Conservation (phyloP, 2,888 invertebrate species). For the Elaeidobius kamerunicus region DNA sequence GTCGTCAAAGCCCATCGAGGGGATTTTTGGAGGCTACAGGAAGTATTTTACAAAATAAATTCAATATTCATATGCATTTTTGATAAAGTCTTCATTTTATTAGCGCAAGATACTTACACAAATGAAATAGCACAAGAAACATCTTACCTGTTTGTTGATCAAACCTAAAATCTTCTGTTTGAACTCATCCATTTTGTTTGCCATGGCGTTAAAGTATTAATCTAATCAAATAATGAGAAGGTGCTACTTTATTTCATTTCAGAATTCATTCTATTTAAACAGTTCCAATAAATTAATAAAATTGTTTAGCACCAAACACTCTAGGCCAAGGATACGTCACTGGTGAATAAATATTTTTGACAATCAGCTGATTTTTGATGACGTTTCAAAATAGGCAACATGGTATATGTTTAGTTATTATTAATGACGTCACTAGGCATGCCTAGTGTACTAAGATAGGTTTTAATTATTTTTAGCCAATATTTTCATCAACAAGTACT, state of each 20-base stretch:
- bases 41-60: neutral
- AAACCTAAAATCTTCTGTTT: conserved; percentile 49
- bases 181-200: conserved; percentile 48
- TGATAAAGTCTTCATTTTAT: no score
- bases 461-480: neutral
- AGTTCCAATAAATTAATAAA: no score
- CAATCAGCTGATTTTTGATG: neutral
- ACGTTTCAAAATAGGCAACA: no score
- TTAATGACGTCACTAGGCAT: no score
- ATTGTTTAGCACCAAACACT: neutral
- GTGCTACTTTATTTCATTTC: conserved; percentile 6
- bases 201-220: conserved; percentile 25
- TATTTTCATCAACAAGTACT: neutral
- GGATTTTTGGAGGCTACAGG: conserved; percentile 48
- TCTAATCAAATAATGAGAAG: conserved; percentile 5
- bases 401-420: no score
- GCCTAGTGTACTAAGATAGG: no score
- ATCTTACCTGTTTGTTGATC: conserved; percentile 47
- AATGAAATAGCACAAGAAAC: neutral
- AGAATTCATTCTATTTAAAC: no score
- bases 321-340: neutral
- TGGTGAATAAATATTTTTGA: no score
- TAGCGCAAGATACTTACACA: no score
- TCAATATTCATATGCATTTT: no score
- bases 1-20: conserved; percentile 52